Evolutionary conservation across 1,140 invertebrate genomes (phyloP).

Genomic region (Neuroterus valhalla): DNA sequence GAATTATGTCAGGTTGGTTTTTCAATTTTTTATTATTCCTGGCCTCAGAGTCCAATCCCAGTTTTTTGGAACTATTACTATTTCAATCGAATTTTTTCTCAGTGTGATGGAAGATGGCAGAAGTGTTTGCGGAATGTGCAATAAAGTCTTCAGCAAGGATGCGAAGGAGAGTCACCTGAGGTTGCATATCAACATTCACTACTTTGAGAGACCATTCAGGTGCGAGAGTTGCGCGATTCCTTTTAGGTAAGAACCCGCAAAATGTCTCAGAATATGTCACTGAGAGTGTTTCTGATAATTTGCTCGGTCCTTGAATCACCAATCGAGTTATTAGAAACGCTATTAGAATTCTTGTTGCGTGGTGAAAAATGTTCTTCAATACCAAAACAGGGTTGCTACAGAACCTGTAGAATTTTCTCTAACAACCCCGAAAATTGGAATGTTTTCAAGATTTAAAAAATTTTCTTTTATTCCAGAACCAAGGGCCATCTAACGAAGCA

Average conservation of each 20-base stretch:
- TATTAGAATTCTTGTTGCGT: too few relatives aligned
- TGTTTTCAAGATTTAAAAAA: background rate
- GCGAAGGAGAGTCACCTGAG: slow-evolving; percentile 83
- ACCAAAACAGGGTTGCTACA: too few relatives aligned
- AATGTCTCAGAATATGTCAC: background rate
- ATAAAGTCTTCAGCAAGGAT: slow-evolving; percentile 92
- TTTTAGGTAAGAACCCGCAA: slow-evolving; percentile 74
- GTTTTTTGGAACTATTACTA: background rate
- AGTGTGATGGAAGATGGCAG: slow-evolving; percentile 84
- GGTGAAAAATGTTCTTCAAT: background rate
- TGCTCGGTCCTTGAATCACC: too few relatives aligned
- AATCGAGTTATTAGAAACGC: too few relatives aligned
- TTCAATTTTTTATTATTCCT: slow-evolving; percentile 4
- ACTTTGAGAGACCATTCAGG: slow-evolving; percentile 93
- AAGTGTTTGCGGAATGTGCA: slow-evolving; percentile 90
- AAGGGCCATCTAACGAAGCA: slow-evolving; percentile 95
- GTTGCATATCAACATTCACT: slow-evolving; percentile 96
- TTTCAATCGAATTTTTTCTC: slow-evolving; percentile 48
- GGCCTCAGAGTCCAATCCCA: too few relatives aligned
- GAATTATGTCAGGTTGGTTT: slow-evolving; percentile 73
- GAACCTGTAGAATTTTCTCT: too few relatives aligned
- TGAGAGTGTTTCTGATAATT: background rate
- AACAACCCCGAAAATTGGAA: too few relatives aligned
- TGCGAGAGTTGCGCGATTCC: slow-evolving; percentile 94
- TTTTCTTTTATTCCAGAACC: slow-evolving; percentile 75